Evolutionary conservation across 1,140 invertebrate genomes (phyloP).

Genomic region (Drosophila pseudoobscura): DNA sequence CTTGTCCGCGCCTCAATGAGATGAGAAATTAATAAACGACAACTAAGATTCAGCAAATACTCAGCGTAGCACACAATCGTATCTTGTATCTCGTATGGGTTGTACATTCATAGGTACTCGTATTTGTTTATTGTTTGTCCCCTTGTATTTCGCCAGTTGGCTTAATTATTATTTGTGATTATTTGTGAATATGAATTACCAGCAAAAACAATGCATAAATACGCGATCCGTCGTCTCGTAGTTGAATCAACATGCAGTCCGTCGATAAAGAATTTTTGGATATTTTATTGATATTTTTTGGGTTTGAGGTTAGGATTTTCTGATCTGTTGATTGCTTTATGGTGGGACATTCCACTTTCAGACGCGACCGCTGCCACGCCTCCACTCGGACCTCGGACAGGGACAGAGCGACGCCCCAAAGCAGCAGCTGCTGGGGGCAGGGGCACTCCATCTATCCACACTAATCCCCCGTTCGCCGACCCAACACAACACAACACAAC

Average conservation of each 20-base stretch:
- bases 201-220: conserved; percentile 11
- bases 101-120: too few relatives aligned
- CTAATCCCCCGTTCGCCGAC: conserved; percentile 23
- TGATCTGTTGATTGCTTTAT: conserved; percentile 2
- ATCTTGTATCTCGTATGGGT: too few relatives aligned
- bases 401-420: conserved; percentile 15
- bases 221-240: not conserved
- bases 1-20: conserved; percentile 3
- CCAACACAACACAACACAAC: conserved; percentile 1
- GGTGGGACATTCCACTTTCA: conserved; percentile 2
- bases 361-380: conserved; percentile 14
- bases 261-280: not conserved
- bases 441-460: not conserved
- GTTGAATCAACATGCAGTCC: too few relatives aligned
- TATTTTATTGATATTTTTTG: too few relatives aligned
- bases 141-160: conserved; percentile 30
- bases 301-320: not conserved
- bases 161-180: conserved; percentile 15
- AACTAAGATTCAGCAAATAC: conserved; percentile 13
- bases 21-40: conserved; percentile 20
- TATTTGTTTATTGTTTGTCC: too few relatives aligned
- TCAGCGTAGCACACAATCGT: not conserved
- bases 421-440: conserved; percentile 16
- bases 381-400: not conserved
- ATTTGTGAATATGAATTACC: conserved; percentile 15